Base-by-base conservation (phyloP, 2,888 invertebrate genomes). In the Pachydiplax longipennis region DNA sequence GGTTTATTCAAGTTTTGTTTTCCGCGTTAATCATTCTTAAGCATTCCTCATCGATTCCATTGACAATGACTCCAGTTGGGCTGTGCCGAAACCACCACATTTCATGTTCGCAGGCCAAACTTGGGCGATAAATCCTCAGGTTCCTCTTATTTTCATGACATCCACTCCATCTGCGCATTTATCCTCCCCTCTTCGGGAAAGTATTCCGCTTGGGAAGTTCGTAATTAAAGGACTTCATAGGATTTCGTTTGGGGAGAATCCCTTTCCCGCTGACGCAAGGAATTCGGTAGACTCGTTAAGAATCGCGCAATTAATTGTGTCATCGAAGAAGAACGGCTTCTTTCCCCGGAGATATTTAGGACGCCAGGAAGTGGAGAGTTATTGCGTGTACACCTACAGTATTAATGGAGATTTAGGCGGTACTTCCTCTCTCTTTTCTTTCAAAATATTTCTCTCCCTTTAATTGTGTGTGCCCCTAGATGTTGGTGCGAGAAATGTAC, bases 151-250 rank as follows among this genome's bases (percentile, higher is more conserved):
- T 37, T 87, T 65, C 61, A 37, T 37, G 58, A 37, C 87, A 35
- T 31, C 10, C 25, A 31, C 31, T 83, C 58, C 22, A 35, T 61
- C 58, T 58, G 53, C 25, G n/a, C 58, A 58, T 83, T 83, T 15
- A 15, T 18, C 18, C 5, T 22, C 65, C n/a, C 6, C 65, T 4
- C 65, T 73, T 3, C 31, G 13, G 25, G 25, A 73, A 87, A 87
- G 87, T 87, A 61, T 87, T 87, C 87, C 58, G 53, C 83, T 83
- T 25, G 53, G 87, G 87, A 87, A 87, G 87, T 87, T 87, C 87
- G 61, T 87, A 87, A 87, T 87, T 87, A 87, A 87, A 87, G 87
- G 87, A 65, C 61, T 87, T 87, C 87, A 61, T 87, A 87, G 87
- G 87, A 87, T 83, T 83, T 83, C 83, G 58, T 83, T 83, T 61